Conservation (phyloP, 2,888 invertebrate species). For the Stenodera caucasica region DNA sequence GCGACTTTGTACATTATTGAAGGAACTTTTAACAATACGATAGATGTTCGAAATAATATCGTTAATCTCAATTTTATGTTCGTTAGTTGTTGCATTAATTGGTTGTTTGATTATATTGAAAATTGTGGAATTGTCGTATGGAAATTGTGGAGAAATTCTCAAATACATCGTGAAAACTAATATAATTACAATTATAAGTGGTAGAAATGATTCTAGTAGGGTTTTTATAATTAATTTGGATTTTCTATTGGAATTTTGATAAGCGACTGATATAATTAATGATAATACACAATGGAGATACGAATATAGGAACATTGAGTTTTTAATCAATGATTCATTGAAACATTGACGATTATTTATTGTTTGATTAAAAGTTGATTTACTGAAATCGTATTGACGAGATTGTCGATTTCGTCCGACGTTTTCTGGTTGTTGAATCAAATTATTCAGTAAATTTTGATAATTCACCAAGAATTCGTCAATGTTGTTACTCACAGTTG, state of each 20-base stretch:
- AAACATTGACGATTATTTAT: slow-evolving; percentile 28
- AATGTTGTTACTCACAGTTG: slow-evolving; percentile 20
- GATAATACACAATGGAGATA: slow-evolving; percentile 47
- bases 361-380: slow-evolving; percentile 21
- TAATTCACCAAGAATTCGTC: slow-evolving; percentile 36
- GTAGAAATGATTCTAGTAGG: slow-evolving; percentile 35
- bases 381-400: slow-evolving; percentile 26
- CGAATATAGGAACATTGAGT: slow-evolving; percentile 46
- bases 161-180: slow-evolving; percentile 35
- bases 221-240: slow-evolving; percentile 25
- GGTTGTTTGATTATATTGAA: slow-evolving; percentile 39
- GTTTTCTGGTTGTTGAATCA: slow-evolving; percentile 33
- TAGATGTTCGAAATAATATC: slow-evolving; percentile 45
- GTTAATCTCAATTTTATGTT: slow-evolving; percentile 38
- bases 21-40: slow-evolving; percentile 39
- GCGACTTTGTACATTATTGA: slow-evolving; percentile 19
- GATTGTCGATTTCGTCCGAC: slow-evolving; percentile 25
- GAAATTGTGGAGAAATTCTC: slow-evolving; percentile 14
- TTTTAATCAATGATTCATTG: slow-evolving; percentile 39
- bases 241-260: slow-evolving; percentile 12
- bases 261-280: slow-evolving; percentile 37
- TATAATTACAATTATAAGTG: slow-evolving; percentile 34
- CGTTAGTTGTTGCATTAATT: slow-evolving; percentile 35
- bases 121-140: slow-evolving; percentile 28
- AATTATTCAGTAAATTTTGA: slow-evolving; percentile 34